Base-by-base conservation (phyloP, 30 jellyfish, hydroid and myxozoan species). In the Catostylus mosaicus region DNA sequence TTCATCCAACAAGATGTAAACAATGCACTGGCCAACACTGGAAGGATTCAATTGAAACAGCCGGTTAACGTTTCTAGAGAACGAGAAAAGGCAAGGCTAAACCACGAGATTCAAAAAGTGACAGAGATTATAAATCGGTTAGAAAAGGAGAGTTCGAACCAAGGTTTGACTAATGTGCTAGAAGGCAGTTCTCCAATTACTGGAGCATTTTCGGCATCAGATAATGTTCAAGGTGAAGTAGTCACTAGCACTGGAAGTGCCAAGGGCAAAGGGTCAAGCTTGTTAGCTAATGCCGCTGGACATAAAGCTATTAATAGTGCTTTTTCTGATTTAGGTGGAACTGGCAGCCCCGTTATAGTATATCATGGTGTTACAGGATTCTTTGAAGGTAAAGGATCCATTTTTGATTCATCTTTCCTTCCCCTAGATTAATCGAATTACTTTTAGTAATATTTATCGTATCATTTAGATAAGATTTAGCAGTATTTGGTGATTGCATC, bases 301-400 rank as follows among this genome's bases (percentile, higher is more conserved):
- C 29, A 61, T 40, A 30, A 7, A 5, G 85, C 52, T 1, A 81
- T 46, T 9, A 62, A 33, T 10, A 29, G 14, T 47, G 83, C 95
- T 12, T 80, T 95, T 34, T 43, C 86, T 62, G 95, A 97, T 18
- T 34, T 94, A 30, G 95, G 97, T 56, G 94, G 99, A 47, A 88
- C 84, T 43, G 99, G 99, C 45, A 94, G 99, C 47, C 99, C 99
- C 0, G 96, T 94, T 36, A 77, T 94, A 5, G 38, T 94, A n/a
- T 96, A 94, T 73, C 85, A 88, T 46, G 99, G 99, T 27, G 88
- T 93, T 0, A 94, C 97, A 1, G 97, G 99, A 31, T 72, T 46
- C 47, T 61, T 47, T 35, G 97, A 94, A 94, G 96, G 99, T 94
- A 46, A 19, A 45, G n/a, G n/a, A n/a, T n/a, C n/a, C n/a, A n/a